These are phyloP conservation scores for Ovis canadensis DNA, from an alignment of 2,113 vertebrate genomes.

Conservation along the genomic window DNA sequence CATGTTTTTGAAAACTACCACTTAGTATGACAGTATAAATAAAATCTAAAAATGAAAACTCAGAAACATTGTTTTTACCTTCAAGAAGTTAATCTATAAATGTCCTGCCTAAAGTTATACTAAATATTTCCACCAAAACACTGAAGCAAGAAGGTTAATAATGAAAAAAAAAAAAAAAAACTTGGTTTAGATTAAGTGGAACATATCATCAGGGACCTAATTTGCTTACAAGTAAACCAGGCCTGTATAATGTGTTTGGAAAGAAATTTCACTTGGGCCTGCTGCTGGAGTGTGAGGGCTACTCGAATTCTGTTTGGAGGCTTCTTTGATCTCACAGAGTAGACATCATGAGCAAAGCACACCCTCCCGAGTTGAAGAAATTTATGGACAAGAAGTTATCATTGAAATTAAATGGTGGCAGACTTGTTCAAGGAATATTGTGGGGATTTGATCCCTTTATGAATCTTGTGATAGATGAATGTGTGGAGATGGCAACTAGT, in stretches of 20 bases:
- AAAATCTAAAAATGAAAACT: background rate
- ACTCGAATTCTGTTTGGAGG: no score
- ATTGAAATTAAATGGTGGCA: no score
- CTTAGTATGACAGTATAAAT: background rate
- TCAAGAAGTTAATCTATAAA: background rate
- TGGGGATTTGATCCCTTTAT: no score
- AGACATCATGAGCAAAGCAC: no score
- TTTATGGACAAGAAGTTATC: no score
- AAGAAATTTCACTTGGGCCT: background rate
- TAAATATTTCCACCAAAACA: background rate
- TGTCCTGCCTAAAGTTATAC: background rate
- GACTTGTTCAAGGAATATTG: no score
- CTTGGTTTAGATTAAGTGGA: background rate
- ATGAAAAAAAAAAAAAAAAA: background rate
- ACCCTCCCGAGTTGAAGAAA: no score
- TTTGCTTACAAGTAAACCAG: background rate
- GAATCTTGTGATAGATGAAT: no score
- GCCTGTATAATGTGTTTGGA: background rate
- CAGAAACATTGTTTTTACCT: background rate
- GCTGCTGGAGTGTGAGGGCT: no score
- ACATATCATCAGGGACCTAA: background rate
- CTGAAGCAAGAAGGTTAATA: background rate
- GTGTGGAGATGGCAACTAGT: no score
- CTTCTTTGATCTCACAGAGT: no score
- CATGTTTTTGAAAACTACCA: background rate